Conservation (phyloP, 2,113 vertebrate genomes). For the Myotis brandtii region DNA sequence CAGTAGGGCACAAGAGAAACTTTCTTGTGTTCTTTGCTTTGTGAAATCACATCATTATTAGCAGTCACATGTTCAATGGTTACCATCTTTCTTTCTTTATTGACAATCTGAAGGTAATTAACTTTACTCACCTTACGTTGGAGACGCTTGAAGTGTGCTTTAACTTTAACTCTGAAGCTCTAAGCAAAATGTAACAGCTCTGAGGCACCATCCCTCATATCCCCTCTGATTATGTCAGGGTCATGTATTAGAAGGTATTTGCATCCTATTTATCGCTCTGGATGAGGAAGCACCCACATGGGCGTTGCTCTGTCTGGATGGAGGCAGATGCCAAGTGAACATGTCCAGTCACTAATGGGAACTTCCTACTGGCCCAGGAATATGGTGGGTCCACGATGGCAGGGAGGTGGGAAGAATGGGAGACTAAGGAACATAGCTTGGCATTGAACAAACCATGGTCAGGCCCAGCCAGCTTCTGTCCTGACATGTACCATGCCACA, state of each 20-base stretch:
- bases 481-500: not conserved
- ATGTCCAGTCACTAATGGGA: not conserved
- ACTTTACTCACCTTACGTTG: constrained; percentile 71
- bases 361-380: not conserved
- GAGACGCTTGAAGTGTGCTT: not conserved
- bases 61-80: not conserved
- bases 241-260: constrained; percentile 74
- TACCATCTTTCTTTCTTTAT: not conserved
- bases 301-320: not conserved
- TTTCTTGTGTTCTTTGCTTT: constrained; percentile 51
- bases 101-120: not conserved
- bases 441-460: not conserved
- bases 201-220: not conserved
- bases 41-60: not conserved
- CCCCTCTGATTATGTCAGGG: constrained; percentile 3
- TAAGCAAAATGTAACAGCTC: constrained; percentile 50
- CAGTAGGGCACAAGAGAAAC: not conserved
- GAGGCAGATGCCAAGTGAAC: not conserved
- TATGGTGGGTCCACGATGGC: not conserved
- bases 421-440: constrained; percentile 8
- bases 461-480: not conserved
- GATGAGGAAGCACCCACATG: constrained; percentile 59
- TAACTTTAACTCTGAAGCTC: constrained; percentile 39
- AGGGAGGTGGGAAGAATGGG: not conserved
- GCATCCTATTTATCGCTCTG: constrained; percentile 70